Conservation (phyloP, 2,113 vertebrate genomes). For the Calyptommatus sinebrachiatus region DNA sequence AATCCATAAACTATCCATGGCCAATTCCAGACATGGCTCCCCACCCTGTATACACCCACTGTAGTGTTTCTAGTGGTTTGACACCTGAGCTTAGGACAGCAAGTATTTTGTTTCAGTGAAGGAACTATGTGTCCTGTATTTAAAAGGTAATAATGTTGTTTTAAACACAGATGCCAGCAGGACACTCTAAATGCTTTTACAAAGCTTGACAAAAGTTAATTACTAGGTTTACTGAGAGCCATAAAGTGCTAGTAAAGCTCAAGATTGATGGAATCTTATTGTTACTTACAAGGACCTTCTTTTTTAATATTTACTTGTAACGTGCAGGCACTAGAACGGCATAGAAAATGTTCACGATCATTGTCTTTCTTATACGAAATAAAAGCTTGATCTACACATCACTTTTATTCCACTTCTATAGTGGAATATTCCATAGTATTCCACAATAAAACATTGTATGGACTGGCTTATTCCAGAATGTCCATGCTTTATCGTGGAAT, state of each 20-base stretch:
- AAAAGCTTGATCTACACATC: background rate
- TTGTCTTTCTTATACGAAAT: conserved; percentile 30
- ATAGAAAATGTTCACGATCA: conserved; percentile 27
- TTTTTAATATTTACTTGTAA: conserved; percentile 26
- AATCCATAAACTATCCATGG: conserved; percentile 64
- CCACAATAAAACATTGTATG: too few relatives aligned
- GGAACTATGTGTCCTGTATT: conserved; percentile 47
- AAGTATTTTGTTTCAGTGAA: conserved; percentile 43
- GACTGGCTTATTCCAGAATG: too few relatives aligned
- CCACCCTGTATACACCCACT: background rate
- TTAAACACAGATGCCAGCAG: conserved; percentile 56
- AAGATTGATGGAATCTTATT: conserved; percentile 51
- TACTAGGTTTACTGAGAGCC: conserved; percentile 60
- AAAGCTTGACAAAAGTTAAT: conserved; percentile 70
- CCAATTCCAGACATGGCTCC: conserved; percentile 40
- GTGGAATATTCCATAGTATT: too few relatives aligned
- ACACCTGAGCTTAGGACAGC: conserved; percentile 30
- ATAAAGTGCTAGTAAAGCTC: conserved; percentile 18
- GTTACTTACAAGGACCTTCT: conserved; percentile 24
- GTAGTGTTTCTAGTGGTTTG: conserved; percentile 43
- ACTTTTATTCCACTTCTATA: too few relatives aligned
- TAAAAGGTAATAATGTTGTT: conserved; percentile 62
- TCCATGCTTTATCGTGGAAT: too few relatives aligned
- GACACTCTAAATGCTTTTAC: conserved; percentile 66
- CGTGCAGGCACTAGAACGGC: conserved; percentile 19